Base-by-base conservation (phyloP, 2,113 vertebrate genomes). In the Dicerorhinus sumatrensis region DNA sequence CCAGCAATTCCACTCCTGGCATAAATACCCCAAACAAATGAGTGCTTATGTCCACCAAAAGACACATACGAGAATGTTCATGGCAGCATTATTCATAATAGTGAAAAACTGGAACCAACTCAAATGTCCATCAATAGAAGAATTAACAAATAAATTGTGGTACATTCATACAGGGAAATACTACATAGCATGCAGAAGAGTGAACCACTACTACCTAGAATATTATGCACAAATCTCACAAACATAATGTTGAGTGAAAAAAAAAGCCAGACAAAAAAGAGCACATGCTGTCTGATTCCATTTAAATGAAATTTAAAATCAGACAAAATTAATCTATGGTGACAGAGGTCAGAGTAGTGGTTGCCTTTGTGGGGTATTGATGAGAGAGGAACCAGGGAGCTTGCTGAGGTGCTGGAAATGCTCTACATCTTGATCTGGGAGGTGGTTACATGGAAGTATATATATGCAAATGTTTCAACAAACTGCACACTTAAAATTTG, bases 281-380 rank as follows among this genome's bases (percentile, higher is more conserved):
- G 21, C 12, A 67, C 33, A 91, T 91, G 33, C n/a, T 88, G 17
- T 69, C 31, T 72, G 75, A 56, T 70, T 87, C 10, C 75, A 63
- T 72, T 62, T 62, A 77, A 10, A 70, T 70, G 39, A 51, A 94
- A 94, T 67, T 94, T 36, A 56, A 94, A 96, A 58, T 65, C 25
- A 65, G 42, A 73, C 56, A 81, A 86, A 91, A 86, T 33, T 58
- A 81, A 91, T 58, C n/a, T 58, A 3, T 67, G 65, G 75, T 80
- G 36, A 90, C 80, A 80, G n/a, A 58, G 23, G 56, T 79, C 62
- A 65, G 56, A 65, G n/a, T 16, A 63, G 14, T 51, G 27, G 60
- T 69, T 51, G 75, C 48, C 18, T 93, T 31, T 93, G 39, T 12
- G 2, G 3, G 54, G 1, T 42, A 31, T 39, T 60, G 72, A 42